Evolutionary conservation across 2,113 vertebrate species (phyloP), one percentile per base, ranked within the genome.

Genomic region (Syngnathus typhle): DNA sequence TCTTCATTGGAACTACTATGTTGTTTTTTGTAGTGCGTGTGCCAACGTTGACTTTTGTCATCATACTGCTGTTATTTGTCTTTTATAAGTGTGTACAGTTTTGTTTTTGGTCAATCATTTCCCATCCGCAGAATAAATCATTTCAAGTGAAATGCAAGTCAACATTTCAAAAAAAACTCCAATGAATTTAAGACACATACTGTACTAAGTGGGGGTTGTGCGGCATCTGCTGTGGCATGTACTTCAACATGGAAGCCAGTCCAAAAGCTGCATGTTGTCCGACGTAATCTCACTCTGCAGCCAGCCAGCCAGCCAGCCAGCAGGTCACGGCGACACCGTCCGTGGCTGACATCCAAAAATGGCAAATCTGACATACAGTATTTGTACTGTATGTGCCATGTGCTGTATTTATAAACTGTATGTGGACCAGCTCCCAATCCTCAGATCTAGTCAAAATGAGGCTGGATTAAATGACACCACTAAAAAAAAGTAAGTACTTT

Each of bases 41-140:
- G 90, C 89, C 90, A 89, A 84, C 78, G 65, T 70, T 69, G 44
- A 77, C 73, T 23, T 76, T 56, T 27, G 39, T 46, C 39, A 58
- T 62, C 60, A 44, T 15, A 15, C 37, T 19, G 59, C 79, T 70
- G 27, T 7, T 16, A 5, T 27, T 32, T 58, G 27, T 78, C 15
- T 85, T 89, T 84, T 82, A 6, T 76, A 84, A 80, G 51, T 73
- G 71, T 82, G 60, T 70, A 59, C 65, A 70, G 16, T 21, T 62
- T 38, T n/a, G 12, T 68, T 83, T 80, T 83, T 87, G 23, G 70
- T 86, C 85, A 79, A 82, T 74, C 64, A 66, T 52, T 49, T 9
- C 64, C 61, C 41, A 66, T 70, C 21, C 58, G 59, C 68, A 32
- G 15, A 60, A 67, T 56, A 55, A 79, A 77, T 84, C 81, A 80